phyloP scores from a whole-genome alignment of 2,888 invertebrate species.

The Ophraella communa region DNA sequence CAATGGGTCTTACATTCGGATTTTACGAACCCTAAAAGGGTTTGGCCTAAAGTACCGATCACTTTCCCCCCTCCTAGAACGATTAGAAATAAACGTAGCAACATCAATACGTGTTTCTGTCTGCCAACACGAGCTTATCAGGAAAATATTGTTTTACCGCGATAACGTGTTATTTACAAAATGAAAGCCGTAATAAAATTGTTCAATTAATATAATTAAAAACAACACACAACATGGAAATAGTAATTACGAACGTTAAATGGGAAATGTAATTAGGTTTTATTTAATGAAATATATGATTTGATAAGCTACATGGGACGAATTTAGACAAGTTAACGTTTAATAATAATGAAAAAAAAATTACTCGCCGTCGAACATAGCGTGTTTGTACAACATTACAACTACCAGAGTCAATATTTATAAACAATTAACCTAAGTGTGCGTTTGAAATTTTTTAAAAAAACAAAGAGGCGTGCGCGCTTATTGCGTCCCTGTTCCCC shows the following conservation, averaged over 20 bases:
- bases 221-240: not conserved
- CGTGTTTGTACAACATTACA: not conserved
- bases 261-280: not conserved
- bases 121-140: not conserved
- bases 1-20: too few species aligned
- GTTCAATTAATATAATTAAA: constrained; percentile 9
- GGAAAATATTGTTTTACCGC: not conserved
- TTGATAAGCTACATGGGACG: constrained; percentile 4
- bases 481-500: not conserved
- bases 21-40: too few species aligned
- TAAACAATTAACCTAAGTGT: not conserved
- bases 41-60: too few species aligned
- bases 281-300: not conserved
- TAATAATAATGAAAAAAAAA: not conserved
- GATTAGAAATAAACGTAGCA: not conserved
- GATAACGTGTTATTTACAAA: not conserved
- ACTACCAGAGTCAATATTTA: not conserved
- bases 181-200: not conserved
- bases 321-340: constrained; percentile 7
- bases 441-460: not conserved
- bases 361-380: not conserved
- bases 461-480: not conserved
- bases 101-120: too few species aligned
- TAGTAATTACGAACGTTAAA: not conserved
- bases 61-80: too few species aligned